Evolutionary conservation across 2,113 vertebrate species (phyloP).

Genomic region (Hirundichthys speculiger): DNA sequence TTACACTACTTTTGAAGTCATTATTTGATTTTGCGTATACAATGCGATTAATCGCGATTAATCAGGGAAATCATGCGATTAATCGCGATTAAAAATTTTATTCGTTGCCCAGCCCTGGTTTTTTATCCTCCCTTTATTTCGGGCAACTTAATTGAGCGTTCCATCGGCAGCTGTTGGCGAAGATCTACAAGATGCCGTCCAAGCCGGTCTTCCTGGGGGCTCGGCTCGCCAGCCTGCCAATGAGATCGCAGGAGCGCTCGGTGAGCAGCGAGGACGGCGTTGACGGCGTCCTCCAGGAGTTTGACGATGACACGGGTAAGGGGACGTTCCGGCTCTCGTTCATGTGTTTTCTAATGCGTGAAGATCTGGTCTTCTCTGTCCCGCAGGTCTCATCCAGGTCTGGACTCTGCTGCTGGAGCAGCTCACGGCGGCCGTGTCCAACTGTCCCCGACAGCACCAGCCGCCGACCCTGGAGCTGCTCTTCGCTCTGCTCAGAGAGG

Average conservation of each 20-base stretch:
- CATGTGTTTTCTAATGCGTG: not conserved
- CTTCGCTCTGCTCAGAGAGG: conserved; percentile 90
- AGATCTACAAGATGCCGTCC: conserved; percentile 97
- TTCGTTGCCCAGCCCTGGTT: no score
- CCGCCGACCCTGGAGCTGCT: conserved; percentile 94
- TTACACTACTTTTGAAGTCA: no score
- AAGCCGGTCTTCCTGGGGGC: conserved; percentile 94
- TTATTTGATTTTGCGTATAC: no score
- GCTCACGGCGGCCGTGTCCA: conserved; percentile 93
- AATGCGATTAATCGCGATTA: no score
- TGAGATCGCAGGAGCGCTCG: conserved; percentile 85
- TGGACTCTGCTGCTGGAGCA: conserved; percentile 96
- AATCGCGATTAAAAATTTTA: no score
- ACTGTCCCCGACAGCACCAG: conserved; percentile 96
- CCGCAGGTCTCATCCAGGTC: conserved; percentile 94
- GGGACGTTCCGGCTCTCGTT: not conserved
- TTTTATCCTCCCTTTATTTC: no score
- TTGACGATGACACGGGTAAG: conserved; percentile 93
- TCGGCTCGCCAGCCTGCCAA: conserved; percentile 88
- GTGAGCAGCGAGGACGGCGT: conserved; percentile 91
- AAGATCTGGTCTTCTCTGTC: not conserved
- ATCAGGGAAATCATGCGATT: no score
- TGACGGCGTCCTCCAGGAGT: conserved; percentile 92
- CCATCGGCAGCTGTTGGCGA: conserved; percentile 87
- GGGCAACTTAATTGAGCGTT: not conserved